These are phyloP conservation scores for Lasioglossum marginatum DNA, from an alignment of 2,888 invertebrate genomes.

Conservation along the genomic window DNA sequence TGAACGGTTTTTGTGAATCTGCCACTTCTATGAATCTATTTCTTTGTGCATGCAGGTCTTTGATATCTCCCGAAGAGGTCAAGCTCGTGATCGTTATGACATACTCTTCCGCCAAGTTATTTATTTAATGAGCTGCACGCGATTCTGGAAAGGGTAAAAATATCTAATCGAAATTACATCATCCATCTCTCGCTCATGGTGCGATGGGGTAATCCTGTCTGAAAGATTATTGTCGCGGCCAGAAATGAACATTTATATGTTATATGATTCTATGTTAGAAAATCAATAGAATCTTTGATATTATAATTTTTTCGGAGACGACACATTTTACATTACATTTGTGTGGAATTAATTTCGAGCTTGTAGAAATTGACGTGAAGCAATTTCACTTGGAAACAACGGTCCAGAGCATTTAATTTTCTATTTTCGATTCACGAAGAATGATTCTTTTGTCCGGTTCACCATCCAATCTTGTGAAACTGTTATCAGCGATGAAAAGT, in stretches of 20 bases:
- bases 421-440: neutral
- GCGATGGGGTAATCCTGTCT: neutral
- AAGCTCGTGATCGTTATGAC: neutral
- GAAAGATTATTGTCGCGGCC: neutral
- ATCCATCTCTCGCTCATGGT: neutral
- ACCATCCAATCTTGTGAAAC: neutral
- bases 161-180: neutral
- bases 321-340: too few species aligned
- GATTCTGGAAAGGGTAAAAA: neutral
- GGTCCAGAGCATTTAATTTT: neutral
- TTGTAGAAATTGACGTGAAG: neutral
- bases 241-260: neutral
- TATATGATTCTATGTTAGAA: neutral
- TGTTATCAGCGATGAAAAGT: neutral
- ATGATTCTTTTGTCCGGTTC: neutral
- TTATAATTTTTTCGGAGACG: neutral
- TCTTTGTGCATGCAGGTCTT: neutral
- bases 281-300: neutral
- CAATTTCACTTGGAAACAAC: neutral
- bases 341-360: too few species aligned
- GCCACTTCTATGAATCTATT: conserved; percentile 3
- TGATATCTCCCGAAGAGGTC: neutral
- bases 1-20: neutral
- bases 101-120: neutral
- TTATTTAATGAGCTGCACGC: neutral